phyloP scores from a whole-genome alignment of 2,888 invertebrate species.

The Auanema sp. region DNA sequence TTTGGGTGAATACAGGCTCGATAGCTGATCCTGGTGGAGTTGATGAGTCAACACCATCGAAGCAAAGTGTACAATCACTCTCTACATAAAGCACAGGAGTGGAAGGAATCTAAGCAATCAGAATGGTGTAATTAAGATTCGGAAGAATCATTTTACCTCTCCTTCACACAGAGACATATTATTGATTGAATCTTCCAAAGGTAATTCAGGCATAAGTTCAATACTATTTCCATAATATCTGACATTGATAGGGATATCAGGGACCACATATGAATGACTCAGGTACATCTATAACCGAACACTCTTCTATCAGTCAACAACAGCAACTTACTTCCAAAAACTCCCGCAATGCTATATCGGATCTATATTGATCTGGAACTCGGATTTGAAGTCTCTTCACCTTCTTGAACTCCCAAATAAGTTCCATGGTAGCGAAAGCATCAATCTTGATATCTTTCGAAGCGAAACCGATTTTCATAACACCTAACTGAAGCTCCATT shows the following conservation, averaged over 20 bases:
- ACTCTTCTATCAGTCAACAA: not conserved
- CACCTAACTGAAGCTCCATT: not conserved
- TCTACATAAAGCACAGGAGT: not conserved
- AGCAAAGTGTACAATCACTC: not conserved
- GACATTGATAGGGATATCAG: slow-evolving; percentile 20
- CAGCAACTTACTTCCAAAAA: slow-evolving; percentile 23
- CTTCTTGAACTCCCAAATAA: slow-evolving; percentile 4
- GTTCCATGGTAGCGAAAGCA: not conserved
- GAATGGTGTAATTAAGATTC: too few species aligned
- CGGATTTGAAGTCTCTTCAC: slow-evolving; percentile 1
- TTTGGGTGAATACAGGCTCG: slow-evolving; percentile 5
- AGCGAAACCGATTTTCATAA: not conserved
- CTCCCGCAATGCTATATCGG: slow-evolving; percentile 13
- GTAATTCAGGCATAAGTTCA: slow-evolving; percentile 23
- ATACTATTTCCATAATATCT: slow-evolving; percentile 34
- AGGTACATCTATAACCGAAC: slow-evolving; percentile 30
- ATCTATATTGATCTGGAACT: slow-evolving; percentile 5
- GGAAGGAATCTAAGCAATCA: not conserved
- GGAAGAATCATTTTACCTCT: slow-evolving; percentile 16
- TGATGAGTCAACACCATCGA: slow-evolving; percentile 2
- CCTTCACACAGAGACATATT: slow-evolving; percentile 17
- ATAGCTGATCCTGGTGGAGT: slow-evolving; percentile 6
- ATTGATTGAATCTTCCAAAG: slow-evolving; percentile 24
- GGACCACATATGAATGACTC: slow-evolving; percentile 30
- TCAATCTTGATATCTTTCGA: not conserved